Evolutionary conservation across 37 sponge, comb jelly and placozoan species (phyloP).

Genomic region (Petrosia ficiformis): DNA sequence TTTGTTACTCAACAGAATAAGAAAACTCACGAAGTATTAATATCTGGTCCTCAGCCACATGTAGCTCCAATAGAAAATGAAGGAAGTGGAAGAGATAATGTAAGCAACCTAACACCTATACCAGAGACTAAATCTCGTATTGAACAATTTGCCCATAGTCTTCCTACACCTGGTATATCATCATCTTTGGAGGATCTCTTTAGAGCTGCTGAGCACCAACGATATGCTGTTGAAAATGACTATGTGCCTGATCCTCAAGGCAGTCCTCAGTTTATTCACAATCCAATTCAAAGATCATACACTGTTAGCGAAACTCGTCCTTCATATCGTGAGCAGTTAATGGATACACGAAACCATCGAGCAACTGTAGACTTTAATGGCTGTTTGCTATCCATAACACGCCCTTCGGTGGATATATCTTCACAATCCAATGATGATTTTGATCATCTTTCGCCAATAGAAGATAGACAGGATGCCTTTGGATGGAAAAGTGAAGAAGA

Average conservation of each 20-base stretch:
- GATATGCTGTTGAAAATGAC: slow-evolving; percentile 38
- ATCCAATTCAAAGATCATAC: slow-evolving; percentile 15
- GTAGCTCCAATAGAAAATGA: too few relatives aligned
- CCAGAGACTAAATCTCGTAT: not conserved
- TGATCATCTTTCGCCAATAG: not conserved
- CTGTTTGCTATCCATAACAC: not conserved
- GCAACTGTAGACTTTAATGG: not conserved
- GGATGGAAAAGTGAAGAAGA: slow-evolving; percentile 1
- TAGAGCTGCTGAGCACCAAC: not conserved
- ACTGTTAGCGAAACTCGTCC: slow-evolving; percentile 14
- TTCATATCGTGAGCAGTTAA: not conserved
- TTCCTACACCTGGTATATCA: not conserved
- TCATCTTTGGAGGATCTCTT: not conserved
- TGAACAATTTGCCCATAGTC: not conserved
- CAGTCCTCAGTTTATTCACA: slow-evolving; percentile 39
- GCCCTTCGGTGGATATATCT: too few relatives aligned
- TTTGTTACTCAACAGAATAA: too few relatives aligned
- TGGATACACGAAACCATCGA: not conserved
- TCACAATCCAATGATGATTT: too few relatives aligned
- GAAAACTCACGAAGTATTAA: too few relatives aligned
- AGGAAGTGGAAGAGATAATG: too few relatives aligned
- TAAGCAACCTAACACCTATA: too few relatives aligned
- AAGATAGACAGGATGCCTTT: not conserved
- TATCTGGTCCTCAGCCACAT: too few relatives aligned
- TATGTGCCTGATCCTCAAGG: slow-evolving; percentile 59